Conservation (phyloP, 1,140 invertebrate species). For the Latrodectus geometricus region DNA sequence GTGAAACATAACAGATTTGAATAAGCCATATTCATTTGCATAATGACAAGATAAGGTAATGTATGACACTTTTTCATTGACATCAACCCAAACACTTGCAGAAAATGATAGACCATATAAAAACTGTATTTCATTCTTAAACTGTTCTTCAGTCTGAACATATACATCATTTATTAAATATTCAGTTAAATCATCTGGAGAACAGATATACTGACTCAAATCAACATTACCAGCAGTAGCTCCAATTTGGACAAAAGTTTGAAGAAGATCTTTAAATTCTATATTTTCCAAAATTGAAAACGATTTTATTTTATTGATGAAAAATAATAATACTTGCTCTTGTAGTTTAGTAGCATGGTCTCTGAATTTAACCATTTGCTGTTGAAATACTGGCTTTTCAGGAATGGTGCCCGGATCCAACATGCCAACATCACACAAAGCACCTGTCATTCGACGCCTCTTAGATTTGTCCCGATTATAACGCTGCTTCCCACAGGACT, state of each 20-base stretch:
- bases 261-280: slow-evolving; percentile 51
- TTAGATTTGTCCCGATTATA: slow-evolving; percentile 50
- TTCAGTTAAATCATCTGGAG: slow-evolving; percentile 27
- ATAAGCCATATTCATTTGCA: slow-evolving; percentile 37
- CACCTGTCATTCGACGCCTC: slow-evolving; percentile 26
- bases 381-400: slow-evolving; percentile 50
- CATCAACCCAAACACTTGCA: slow-evolving; percentile 49
- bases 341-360: slow-evolving; percentile 57
- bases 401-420: slow-evolving; percentile 14
- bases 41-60: slow-evolving; percentile 53
- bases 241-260: slow-evolving; percentile 54
- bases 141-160: slow-evolving; percentile 30
- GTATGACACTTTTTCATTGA: slow-evolving; percentile 34
- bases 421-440: slow-evolving; percentile 22
- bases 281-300: slow-evolving; percentile 42
- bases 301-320: slow-evolving; percentile 44
- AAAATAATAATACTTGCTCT: slow-evolving; percentile 48
- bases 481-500: slow-evolving; percentile 54
- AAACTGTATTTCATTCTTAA: slow-evolving; percentile 51
- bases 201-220: slow-evolving; percentile 30
- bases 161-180: slow-evolving; percentile 42
- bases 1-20: slow-evolving; percentile 48
- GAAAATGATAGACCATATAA: slow-evolving; percentile 54
- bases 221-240: slow-evolving; percentile 41
- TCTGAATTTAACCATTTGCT: slow-evolving; percentile 54